phyloP scores from a whole-genome alignment of 1,140 invertebrate genomes.

The Drosophila mauritiana region DNA sequence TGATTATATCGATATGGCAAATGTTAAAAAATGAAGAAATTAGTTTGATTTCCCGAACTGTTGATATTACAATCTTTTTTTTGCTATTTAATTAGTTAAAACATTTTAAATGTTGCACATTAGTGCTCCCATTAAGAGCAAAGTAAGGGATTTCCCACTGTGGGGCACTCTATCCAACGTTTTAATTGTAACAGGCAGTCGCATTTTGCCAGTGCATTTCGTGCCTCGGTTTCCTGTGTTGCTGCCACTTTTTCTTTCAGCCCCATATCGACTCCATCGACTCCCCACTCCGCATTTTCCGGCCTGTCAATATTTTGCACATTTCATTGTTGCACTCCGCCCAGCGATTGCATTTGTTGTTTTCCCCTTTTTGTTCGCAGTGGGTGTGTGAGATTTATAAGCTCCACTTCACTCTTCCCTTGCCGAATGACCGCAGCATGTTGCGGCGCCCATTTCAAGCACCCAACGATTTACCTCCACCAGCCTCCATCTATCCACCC shows the following conservation, averaged over 20 bases:
- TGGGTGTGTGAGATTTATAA: constrained; percentile 66
- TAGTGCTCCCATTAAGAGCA: not conserved
- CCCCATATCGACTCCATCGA: not conserved
- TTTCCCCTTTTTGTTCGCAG: constrained; percentile 14
- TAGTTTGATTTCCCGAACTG: too few species aligned
- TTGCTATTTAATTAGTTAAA: too few species aligned
- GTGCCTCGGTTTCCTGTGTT: not conserved
- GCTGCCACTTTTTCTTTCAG: constrained; percentile 1
- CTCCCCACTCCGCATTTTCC: constrained; percentile 2
- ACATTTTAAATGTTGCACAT: not conserved
- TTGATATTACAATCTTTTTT: too few species aligned
- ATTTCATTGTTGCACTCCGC: constrained; percentile 72
- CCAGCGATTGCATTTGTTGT: constrained; percentile 37
- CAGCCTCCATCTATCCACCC: constrained; percentile 8
- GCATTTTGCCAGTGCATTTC: constrained; percentile 67
- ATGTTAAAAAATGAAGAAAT: too few species aligned
- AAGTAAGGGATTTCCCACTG: not conserved
- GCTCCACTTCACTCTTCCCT: constrained; percentile 18
- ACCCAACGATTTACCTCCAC: constrained; percentile 14
- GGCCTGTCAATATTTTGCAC: constrained; percentile 79
- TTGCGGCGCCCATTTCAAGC: constrained; percentile 56
- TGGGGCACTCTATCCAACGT: constrained; percentile 5
- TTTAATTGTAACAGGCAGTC: constrained; percentile 74
- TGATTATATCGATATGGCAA: too few species aligned
- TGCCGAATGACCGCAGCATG: constrained; percentile 66